Evolutionary conservation across 2,113 vertebrate genomes (phyloP).

Genomic region (Scomber scombrus): DNA sequence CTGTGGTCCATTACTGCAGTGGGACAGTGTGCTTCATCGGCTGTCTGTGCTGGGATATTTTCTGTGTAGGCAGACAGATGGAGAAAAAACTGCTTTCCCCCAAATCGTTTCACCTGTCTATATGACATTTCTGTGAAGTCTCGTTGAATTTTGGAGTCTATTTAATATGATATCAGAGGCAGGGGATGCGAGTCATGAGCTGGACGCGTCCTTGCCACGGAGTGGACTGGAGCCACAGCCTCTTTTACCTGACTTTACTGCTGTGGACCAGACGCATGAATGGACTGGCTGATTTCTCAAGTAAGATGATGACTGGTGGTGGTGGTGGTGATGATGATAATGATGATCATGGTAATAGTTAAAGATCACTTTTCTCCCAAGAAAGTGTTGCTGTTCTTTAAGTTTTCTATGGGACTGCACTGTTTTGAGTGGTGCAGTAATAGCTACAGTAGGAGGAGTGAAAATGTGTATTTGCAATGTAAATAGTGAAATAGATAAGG

Average conservation of each 20-base stretch:
- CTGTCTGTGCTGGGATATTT: neutral
- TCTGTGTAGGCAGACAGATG: neutral
- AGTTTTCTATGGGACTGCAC: neutral
- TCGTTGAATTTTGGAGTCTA: neutral
- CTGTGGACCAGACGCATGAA: slow-evolving; percentile 80
- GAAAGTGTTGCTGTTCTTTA: neutral
- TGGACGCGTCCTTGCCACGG: slow-evolving; percentile 65
- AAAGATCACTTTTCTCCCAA: neutral
- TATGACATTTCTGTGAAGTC: slow-evolving; percentile 12
- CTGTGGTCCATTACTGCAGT: slow-evolving; percentile 20
- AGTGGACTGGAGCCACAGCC: slow-evolving; percentile 68
- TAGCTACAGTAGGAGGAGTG: neutral
- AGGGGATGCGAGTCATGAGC: slow-evolving; percentile 68
- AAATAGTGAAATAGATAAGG: no score
- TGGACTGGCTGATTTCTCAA: slow-evolving; percentile 84
- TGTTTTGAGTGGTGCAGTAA: neutral
- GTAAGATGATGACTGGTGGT: slow-evolving; percentile 69
- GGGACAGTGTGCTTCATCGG: neutral
- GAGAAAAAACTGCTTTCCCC: neutral
- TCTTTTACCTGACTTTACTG: slow-evolving; percentile 79
- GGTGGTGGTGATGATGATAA: neutral
- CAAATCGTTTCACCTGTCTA: neutral
- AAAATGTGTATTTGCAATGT: neutral
- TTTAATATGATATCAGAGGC: slow-evolving; percentile 74
- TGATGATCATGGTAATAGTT: slow-evolving; percentile 6